Evolutionary conservation across 2,113 vertebrate genomes (phyloP).

Genomic region (Gorsachius goisagi): DNA sequence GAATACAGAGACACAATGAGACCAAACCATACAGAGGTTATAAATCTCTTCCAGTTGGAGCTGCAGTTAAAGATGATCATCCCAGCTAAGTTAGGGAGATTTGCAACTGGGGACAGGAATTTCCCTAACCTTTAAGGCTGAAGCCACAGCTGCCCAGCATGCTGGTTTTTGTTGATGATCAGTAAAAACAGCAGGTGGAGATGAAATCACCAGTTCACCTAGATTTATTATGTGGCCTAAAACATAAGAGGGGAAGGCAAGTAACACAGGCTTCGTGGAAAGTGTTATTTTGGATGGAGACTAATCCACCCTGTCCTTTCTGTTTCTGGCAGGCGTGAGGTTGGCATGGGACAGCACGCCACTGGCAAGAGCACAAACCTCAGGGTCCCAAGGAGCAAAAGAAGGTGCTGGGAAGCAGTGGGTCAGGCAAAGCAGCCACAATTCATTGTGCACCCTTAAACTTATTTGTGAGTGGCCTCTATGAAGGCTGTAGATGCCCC

Average conservation of each 20-base stretch:
- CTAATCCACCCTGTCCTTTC: background rate
- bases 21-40: background rate
- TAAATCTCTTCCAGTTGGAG: background rate
- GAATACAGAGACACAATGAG: background rate
- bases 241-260: background rate
- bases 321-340: background rate
- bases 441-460: background rate
- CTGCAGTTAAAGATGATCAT: background rate
- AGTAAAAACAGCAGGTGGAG: background rate
- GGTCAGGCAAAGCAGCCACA: background rate
- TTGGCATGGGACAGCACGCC: fast-evolving
- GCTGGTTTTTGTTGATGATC: background rate
- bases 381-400: background rate
- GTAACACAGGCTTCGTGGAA: background rate
- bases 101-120: background rate
- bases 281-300: background rate
- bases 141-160: background rate
- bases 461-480: background rate
- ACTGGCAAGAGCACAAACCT: background rate
- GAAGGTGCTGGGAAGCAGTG: background rate
- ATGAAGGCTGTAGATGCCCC: background rate
- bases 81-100: background rate
- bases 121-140: background rate
- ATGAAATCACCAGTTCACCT: background rate
- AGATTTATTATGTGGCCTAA: background rate